These are phyloP conservation scores for Tridacna crocea DNA, from an alignment of 2,888 invertebrate genomes.

Conservation along the genomic window DNA sequence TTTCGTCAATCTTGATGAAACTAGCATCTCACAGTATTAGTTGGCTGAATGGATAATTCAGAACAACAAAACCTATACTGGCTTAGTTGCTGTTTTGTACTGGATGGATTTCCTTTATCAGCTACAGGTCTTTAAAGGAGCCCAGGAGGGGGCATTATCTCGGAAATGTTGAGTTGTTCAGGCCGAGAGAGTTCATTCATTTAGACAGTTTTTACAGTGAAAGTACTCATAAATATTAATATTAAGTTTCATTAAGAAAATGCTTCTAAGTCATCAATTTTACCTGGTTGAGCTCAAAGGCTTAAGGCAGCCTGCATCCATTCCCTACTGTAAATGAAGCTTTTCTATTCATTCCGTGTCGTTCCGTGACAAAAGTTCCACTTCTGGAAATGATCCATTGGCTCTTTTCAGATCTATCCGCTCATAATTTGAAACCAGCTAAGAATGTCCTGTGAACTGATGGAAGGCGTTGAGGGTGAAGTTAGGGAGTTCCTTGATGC, in stretches of 20 bases:
- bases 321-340: background rate
- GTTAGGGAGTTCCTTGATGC: background rate
- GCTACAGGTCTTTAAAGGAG: background rate
- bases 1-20: too few species aligned
- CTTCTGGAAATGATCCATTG: too few species aligned
- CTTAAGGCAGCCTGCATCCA: too few species aligned
- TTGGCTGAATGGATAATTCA: too few species aligned
- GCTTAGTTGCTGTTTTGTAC: background rate
- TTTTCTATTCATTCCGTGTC: background rate
- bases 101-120: background rate
- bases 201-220: background rate
- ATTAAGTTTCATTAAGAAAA: background rate
- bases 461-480: background rate
- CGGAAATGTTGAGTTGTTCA: background rate
- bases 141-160: background rate
- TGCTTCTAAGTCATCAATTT: background rate
- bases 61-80: slow-evolving; percentile 2
- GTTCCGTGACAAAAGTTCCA: too few species aligned
- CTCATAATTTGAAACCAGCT: background rate
- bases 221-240: too few species aligned
- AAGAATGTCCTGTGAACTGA: background rate
- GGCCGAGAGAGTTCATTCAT: background rate
- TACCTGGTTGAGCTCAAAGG: too few species aligned
- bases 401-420: background rate
- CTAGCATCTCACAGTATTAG: too few species aligned